Evolutionary conservation across 2,113 vertebrate genomes (phyloP).

Genomic region (Hydrochoerus hydrochaeris): DNA sequence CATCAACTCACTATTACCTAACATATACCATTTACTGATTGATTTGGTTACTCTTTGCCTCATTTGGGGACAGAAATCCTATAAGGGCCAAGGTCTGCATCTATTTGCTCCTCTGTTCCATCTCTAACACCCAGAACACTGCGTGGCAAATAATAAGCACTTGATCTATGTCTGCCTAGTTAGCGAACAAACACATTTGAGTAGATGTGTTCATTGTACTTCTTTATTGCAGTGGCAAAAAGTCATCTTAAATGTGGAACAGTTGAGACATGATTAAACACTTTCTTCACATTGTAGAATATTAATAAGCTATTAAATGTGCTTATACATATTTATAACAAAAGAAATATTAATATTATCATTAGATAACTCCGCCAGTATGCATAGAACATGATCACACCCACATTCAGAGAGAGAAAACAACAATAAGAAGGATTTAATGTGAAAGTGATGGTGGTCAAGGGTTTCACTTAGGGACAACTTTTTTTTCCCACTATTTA

Average conservation of each 20-base stretch:
- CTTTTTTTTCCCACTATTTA: background rate
- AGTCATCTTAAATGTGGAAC: background rate
- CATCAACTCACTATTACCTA: background rate
- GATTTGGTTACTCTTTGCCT: background rate
- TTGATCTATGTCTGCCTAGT: background rate
- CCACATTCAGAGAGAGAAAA: background rate
- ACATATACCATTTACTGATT: background rate
- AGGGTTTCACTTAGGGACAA: background rate
- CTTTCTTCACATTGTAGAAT: background rate
- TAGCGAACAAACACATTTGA: background rate
- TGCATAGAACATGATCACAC: background rate
- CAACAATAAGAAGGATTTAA: background rate
- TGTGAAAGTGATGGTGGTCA: background rate
- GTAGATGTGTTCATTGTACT: background rate
- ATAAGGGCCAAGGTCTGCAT: background rate
- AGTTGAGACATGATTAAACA: background rate
- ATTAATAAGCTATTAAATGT: background rate
- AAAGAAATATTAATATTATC: conserved; percentile 3
- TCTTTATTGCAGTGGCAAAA: conserved; percentile 21
- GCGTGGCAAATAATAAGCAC: background rate
- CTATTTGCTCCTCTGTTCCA: background rate
- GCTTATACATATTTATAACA: conserved; percentile 36
- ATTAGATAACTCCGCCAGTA: background rate
- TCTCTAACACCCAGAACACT: background rate
- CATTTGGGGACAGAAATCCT: background rate